Evolutionary conservation across 2,113 vertebrate genomes (phyloP).

Genomic region (Atractosteus spatula): DNA sequence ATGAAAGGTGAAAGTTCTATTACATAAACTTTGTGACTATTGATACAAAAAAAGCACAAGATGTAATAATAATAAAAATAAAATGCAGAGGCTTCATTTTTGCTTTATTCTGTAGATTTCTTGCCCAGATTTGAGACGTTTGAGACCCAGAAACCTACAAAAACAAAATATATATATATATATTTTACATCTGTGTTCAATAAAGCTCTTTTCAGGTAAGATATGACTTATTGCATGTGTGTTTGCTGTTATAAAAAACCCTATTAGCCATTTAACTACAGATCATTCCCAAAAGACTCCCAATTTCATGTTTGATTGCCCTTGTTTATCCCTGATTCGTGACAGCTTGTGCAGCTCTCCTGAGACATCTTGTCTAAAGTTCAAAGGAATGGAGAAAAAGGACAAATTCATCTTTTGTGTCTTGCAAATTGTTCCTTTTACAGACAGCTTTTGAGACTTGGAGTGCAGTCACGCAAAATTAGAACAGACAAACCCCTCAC

Average conservation of each 20-base stretch:
- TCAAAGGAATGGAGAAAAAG: constrained; percentile 44
- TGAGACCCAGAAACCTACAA: constrained; percentile 25
- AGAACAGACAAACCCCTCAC: constrained; percentile 1
- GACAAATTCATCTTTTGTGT: constrained; percentile 38
- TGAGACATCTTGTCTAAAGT: constrained; percentile 40
- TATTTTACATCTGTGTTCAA: constrained; percentile 85
- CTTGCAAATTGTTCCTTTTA: constrained; percentile 52
- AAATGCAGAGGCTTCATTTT: constrained; percentile 70
- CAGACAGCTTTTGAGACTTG: constrained; percentile 29
- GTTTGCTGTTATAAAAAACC: constrained; percentile 52
- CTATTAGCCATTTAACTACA: constrained; percentile 19
- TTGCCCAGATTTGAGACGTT: constrained; percentile 76
- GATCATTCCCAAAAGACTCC: constrained; percentile 10
- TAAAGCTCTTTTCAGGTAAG: constrained; percentile 88
- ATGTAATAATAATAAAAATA: constrained; percentile 60
- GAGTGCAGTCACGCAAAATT: constrained; percentile 2
- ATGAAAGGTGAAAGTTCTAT: constrained; percentile 61
- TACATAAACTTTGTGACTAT: constrained; percentile 79
- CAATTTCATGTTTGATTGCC: constrained; percentile 33
- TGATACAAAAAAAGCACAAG: constrained; percentile 82
- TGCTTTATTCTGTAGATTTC: constrained; percentile 70
- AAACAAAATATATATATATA: constrained; percentile 64
- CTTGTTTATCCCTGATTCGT: constrained; percentile 38
- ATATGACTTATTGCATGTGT: constrained; percentile 64
- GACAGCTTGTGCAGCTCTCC: constrained; percentile 34